Percentiles rank a stretch among this genome's conserved stretches.
Conservation (phyloP, 2,113 vertebrate genomes). For the Amphiprion ocellaris region DNA sequence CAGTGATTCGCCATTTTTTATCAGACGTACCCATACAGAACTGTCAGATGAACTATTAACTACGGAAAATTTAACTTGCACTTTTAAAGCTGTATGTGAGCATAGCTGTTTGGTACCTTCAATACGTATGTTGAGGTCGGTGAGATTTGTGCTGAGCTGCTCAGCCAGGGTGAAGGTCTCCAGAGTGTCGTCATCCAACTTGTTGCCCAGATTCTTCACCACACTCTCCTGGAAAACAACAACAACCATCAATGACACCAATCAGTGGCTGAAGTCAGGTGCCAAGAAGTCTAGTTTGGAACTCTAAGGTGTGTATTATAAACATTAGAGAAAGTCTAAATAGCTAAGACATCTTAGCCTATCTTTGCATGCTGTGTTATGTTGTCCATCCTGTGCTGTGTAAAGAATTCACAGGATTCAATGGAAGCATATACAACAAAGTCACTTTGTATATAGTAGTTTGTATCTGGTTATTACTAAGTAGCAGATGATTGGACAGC, state of each 20-base stretch:
- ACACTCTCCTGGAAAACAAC: slow-evolving; percentile 85
- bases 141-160: slow-evolving; percentile 86
- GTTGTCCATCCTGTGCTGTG: no score
- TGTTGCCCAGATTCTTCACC: slow-evolving; percentile 78
- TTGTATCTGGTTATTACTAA: no score
- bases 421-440: no score
- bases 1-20: no score
- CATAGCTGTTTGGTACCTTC: slow-evolving; percentile 82
- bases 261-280: not conserved
- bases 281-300: not conserved
- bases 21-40: no score
- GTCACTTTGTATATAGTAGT: no score
- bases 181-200: slow-evolving; percentile 85
- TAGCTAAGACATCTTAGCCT: not conserved
- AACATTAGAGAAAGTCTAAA: not conserved
- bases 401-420: no score
- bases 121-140: slow-evolving; percentile 84
- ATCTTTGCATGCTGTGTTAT: not conserved
- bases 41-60: no score
- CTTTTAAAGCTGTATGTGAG: no score
- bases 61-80: no score
- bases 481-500: no score
- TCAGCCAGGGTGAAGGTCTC: slow-evolving; percentile 85
- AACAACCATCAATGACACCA: slow-evolving; percentile 49
- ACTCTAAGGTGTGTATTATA: not conserved